Evolutionary conservation across 2,797 vertebrate genomes (phyloP), one percentile per base, ranked within the genome.

Genomic region (Pseudomugil gertrudae): DNA sequence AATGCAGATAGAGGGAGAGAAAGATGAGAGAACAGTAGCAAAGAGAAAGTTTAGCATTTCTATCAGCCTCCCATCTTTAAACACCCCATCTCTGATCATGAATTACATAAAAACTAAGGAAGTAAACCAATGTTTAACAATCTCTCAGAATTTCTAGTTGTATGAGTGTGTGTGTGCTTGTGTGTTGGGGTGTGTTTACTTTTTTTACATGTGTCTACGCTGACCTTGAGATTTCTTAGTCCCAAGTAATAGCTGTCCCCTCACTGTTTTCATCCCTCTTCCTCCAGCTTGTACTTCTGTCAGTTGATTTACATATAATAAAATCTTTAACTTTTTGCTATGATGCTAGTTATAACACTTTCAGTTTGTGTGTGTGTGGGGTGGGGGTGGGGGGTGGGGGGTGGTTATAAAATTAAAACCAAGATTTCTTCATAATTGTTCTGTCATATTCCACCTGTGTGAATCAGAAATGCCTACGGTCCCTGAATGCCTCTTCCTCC

Each of bases 141-240:
- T 66, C 52, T 26, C 3, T 1, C 27, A 50, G 36, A 48, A 24
- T 55, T 55, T 77, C 14, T 47, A 6, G 51, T 17, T 64, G 35
- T 71, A 63, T 76, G 53, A n/a, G n/a, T n/a, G n/a, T n/a, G n/a
- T n/a, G n/a, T n/a, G n/a, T n/a, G n/a, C n/a, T n/a, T n/a, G n/a
- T n/a, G n/a, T n/a, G n/a, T 47, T 52, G 23, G 47, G 67, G 32
- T 54, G 26, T 52, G 33, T 69, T 69, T 63, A 53, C 23, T 27
- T 27, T 26, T 5, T 67, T n/a, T 71, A 23, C 65, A 32, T 58
- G 2, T 63, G 11, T 56, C 57, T 26, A 50, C 56, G 32, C 60
- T 64, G 58, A 85, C 79, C 79, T 86, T 79, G 68, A 64, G 32
- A 70, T 78, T 74, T 72, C n/a, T 30, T 56, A 60, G 62, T 69